Conservation (phyloP, 2,113 vertebrate species). For the Alligator mississippiensis region DNA sequence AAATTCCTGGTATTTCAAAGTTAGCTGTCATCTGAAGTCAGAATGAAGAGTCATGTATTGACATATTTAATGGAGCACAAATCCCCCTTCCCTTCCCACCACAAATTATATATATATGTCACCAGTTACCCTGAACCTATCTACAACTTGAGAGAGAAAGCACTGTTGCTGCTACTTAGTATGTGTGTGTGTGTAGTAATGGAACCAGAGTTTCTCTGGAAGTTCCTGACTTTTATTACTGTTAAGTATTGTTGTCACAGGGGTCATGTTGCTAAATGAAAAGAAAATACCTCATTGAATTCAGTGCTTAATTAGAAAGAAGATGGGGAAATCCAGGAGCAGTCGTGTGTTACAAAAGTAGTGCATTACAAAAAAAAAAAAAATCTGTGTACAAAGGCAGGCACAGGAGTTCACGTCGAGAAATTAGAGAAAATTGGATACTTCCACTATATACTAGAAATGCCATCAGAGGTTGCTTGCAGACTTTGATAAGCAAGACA, state of each 20-base stretch:
- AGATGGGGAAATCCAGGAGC: slow-evolving; percentile 36
- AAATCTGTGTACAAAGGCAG: not conserved
- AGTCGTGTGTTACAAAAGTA: not conserved
- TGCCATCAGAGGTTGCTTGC: slow-evolving; percentile 60
- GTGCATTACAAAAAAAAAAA: too few relatives aligned
- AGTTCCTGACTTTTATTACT: not conserved
- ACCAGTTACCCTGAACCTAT: not conserved
- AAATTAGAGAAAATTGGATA: fast-evolving
- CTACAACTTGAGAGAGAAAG: not conserved
- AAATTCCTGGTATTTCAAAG: not conserved
- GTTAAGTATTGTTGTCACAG: slow-evolving; percentile 23
- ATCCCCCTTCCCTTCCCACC: not conserved
- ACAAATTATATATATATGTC: not conserved
- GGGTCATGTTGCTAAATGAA: slow-evolving; percentile 59
- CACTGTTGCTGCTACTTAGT: not conserved
- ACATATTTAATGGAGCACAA: slow-evolving; percentile 2
- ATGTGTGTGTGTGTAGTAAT: not conserved
- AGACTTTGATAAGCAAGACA: slow-evolving; percentile 16
- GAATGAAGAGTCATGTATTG: not conserved
- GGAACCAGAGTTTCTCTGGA: slow-evolving; percentile 2
- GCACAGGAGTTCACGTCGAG: not conserved
- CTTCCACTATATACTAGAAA: not conserved
- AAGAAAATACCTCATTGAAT: slow-evolving; percentile 71
- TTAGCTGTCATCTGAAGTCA: slow-evolving; percentile 18
- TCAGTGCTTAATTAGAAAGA: slow-evolving; percentile 49